phyloP scores from a whole-genome alignment of 2,113 vertebrate genomes.

The Indicator maculatus region DNA sequence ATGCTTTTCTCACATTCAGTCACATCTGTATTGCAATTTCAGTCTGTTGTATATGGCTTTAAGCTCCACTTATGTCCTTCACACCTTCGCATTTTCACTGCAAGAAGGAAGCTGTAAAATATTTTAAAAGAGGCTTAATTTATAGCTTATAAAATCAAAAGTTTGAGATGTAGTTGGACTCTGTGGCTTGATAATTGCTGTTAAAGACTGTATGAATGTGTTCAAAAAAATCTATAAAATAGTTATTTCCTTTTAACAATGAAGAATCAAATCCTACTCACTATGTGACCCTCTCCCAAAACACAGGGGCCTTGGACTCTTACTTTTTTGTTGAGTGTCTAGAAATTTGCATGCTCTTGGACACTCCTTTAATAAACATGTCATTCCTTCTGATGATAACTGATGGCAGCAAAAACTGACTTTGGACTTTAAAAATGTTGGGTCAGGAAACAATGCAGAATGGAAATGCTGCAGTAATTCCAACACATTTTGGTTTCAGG shows the following conservation, averaged over 20 bases:
- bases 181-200: background rate
- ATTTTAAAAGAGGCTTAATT: background rate
- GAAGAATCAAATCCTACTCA: background rate
- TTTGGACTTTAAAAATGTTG: slow-evolving; percentile 4
- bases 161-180: background rate
- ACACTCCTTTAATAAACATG: background rate
- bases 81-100: background rate
- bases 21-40: background rate
- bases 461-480: slow-evolving; percentile 47
- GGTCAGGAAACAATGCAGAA: background rate
- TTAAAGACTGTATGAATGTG: background rate
- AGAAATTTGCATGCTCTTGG: background rate
- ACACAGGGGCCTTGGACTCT: background rate
- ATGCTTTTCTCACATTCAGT: background rate
- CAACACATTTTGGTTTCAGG: slow-evolving; percentile 78
- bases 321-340: background rate
- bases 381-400: background rate
- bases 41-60: background rate
- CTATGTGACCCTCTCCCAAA: background rate
- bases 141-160: background rate
- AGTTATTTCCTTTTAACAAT: background rate
- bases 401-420: background rate
- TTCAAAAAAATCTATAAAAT: background rate
- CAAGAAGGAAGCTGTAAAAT: background rate
- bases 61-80: background rate